Evolutionary conservation across 2,797 vertebrate species (phyloP), one percentile per base, ranked within the genome.

Genomic region (Thunnus albacares): DNA sequence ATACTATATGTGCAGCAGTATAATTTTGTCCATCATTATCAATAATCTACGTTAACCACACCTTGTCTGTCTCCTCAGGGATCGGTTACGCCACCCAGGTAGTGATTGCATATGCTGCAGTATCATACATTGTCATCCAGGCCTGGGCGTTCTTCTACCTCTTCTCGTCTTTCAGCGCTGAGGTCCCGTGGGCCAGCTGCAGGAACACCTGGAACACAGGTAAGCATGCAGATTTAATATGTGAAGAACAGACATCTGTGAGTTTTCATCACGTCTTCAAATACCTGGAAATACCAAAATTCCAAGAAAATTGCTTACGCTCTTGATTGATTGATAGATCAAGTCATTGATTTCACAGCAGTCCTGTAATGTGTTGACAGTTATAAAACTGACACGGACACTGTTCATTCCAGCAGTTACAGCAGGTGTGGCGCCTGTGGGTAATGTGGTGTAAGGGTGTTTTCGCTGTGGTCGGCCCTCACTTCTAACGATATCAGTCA

Each of bases 71-170:
- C 24, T 79, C 60, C 62, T 57, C 76, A 95, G 93, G 94, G 11
- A 93, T 95, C 24, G 93, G 94, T 24, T 94, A 92, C 3, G 92
- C 92, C 24, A 93, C 91, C 18, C 93, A 94, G 78, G 61, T 94
- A 24, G 92, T 92, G 80, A 93, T 93, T 65, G 93, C 89, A 7
- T 94, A 94, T 2, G 91, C 89, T 15, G 91, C 91, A 0, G 91
- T 93, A 60, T 93, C 91, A 1, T 95, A 95, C 85, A 94, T 94
- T 38, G 92, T 93, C 61, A 94, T 94, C 77, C 93, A 94, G 84
- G 93, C 92, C 0, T 94, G 93, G 93, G 94, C 94, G 8, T 94
- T 94, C 84, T 94, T 94, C 76, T 93, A 95, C 87, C 90, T 95
- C 47, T 94, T 95, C 78, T 92, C 88, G 1, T 94, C 94, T 33